Evolutionary conservation across 2,888 invertebrate genomes (phyloP), one percentile per base, ranked within the genome.

Genomic region (Diaperis boleti): DNA sequence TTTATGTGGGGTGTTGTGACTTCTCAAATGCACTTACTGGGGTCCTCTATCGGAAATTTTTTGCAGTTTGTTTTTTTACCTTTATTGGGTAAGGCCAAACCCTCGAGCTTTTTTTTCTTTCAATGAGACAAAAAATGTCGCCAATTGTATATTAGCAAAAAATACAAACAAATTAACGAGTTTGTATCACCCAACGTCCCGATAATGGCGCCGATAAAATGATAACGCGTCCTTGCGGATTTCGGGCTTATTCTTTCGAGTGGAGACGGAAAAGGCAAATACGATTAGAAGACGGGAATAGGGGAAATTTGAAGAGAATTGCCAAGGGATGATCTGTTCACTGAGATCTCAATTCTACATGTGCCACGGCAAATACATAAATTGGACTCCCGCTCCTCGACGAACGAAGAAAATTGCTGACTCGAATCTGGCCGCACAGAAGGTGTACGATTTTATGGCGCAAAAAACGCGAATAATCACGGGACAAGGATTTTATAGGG

Each of bases 311-410:
- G 62, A 62, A 54, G 68, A 65, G 68, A 70, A 70, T 70, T 64
- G 69, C 64, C 62, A 66, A 65, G 70, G 71, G 70, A 72, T 71
- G 71, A 73, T 71, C 72, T 68, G 69, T 62, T 69, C 65, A 65
- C 62, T 56, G 67, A 67, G 62, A 68, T 69, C 67, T 69, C 68
- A 65, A 69, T 71, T 70, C 70, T 70, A 72, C 69, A 65, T 72
- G 71, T 65, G 66, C n/a, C 35, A 65, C 69, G 71, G 70, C 72
- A 74, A 74, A 74, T 73, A 74, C 73, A 74, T 74, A 75, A 75
- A 75, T 75, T 74, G 73, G 72, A 54, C 45, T 35, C 57, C 42
- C n/a, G 8, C 22, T 37, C 31, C 31, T 31, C 17, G 17, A n/a
- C n/a, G n/a, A n/a, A n/a, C n/a, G n/a, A n/a, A n/a, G n/a, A 18